A percentile compares a stretch with the other conserved stretches of the same genome.
phyloP scores from a whole-genome alignment of 2,888 invertebrate genomes.

The Drosophila tripunctata region DNA sequence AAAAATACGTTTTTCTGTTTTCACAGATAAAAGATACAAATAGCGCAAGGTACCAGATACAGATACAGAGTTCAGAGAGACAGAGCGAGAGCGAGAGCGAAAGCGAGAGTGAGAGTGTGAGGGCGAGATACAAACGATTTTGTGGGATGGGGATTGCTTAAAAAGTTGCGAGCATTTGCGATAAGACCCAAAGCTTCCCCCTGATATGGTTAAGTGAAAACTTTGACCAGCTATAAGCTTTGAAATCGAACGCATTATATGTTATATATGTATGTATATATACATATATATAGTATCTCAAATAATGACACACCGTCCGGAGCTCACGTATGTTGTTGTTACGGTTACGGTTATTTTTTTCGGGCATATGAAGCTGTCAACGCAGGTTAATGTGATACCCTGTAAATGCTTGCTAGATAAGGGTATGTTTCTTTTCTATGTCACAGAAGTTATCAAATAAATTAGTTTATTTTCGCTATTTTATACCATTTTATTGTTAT shows the following conservation, averaged over 20 bases:
- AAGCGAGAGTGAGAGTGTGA: too few relatives aligned
- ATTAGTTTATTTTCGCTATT: too few relatives aligned
- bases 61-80: constrained; percentile 13
- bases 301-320: constrained; percentile 21
- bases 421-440: not conserved
- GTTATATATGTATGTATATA: not conserved
- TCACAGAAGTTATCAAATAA: not conserved
- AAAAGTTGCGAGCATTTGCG: not conserved
- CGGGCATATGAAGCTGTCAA: constrained; percentile 44
- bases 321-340: constrained; percentile 37
- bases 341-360: constrained; percentile 31
- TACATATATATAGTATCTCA: constrained; percentile 10
- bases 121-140: too few relatives aligned
- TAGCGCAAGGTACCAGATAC: constrained; percentile 35
- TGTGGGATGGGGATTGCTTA: not conserved
- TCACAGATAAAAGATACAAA: constrained; percentile 67
- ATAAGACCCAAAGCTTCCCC: constrained; percentile 1
- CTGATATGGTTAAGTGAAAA: not conserved
- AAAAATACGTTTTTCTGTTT: constrained; percentile 34
- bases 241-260: constrained; percentile 15
- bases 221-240: constrained; percentile 8
- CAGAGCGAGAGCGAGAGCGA: not conserved
- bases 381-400: constrained; percentile 25
- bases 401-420: not conserved
- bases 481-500: not conserved